phyloP scores from a whole-genome alignment of 2,888 invertebrate species.

The Phaedon cochleariae region DNA sequence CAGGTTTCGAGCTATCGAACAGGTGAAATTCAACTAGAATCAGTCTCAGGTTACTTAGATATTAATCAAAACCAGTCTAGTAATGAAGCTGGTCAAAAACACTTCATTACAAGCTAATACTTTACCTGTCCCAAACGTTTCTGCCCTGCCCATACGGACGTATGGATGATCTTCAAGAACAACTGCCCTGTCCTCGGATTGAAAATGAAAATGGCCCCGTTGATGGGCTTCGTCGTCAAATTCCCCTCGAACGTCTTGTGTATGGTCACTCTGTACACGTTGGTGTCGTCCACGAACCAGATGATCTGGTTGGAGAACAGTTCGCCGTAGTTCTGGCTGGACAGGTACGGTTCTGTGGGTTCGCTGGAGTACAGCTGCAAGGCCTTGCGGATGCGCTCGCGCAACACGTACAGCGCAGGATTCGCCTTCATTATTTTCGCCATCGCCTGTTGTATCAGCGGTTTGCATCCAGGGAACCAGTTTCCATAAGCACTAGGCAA shows the following conservation, averaged over 20 bases:
- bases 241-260: conserved; percentile 99
- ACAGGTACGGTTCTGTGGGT: conserved; percentile 98
- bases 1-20: no score
- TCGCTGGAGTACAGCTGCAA: conserved; percentile 98
- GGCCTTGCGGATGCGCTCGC: conserved; percentile 98
- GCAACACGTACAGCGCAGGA: conserved; percentile 95
- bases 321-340: conserved; percentile 99
- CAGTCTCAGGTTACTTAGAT: no score
- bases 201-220: conserved; percentile 99
- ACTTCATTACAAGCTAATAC: neutral
- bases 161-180: conserved; percentile 99
- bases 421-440: conserved; percentile 99
- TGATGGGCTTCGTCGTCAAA: conserved; percentile 98
- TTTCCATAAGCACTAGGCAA: conserved; percentile 91
- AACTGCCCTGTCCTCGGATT: conserved; percentile 99
- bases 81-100: no score
- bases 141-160: conserved; percentile 99
- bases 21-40: no score
- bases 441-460: conserved; percentile 99
- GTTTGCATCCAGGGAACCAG: conserved; percentile 99
- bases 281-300: conserved; percentile 99
- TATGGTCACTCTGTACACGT: conserved; percentile 98
- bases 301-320: conserved; percentile 99
- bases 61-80: no score
- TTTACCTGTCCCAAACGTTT: conserved; percentile 95